These are phyloP conservation scores for Erannis defoliaria DNA, from an alignment of 2,888 invertebrate species.

Conservation along the genomic window DNA sequence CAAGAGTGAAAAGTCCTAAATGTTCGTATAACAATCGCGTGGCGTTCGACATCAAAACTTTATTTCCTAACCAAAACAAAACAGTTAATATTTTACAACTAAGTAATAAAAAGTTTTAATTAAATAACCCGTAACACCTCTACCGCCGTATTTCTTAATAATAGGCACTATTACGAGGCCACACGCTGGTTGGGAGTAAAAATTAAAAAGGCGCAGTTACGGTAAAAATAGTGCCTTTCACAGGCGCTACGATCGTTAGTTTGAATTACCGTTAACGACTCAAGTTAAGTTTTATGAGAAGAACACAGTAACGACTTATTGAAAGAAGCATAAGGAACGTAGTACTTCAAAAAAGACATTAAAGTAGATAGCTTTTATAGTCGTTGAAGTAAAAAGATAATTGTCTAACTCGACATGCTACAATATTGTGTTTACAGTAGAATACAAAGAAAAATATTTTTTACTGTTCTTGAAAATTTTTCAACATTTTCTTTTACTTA, in stretches of 20 bases:
- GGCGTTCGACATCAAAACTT: constrained; percentile 1
- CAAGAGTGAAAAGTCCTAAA: too few relatives aligned
- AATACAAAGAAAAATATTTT: not conserved
- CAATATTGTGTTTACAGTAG: not conserved
- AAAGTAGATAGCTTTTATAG: not conserved
- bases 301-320: constrained; percentile 9
- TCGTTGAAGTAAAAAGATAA: not conserved
- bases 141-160: constrained; percentile 12
- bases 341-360: not conserved
- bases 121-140: constrained; percentile 10
- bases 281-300: constrained; percentile 15
- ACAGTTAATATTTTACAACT: constrained; percentile 9
- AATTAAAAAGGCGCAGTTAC: too few relatives aligned
- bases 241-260: not conserved
- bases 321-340: not conserved
- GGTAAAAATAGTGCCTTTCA: too few relatives aligned
- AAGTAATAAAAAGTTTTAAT: constrained; percentile 20
- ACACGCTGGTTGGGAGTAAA: constrained; percentile 18
- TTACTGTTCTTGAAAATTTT: not conserved
- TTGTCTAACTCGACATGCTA: not conserved
- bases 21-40: not conserved
- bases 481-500: not conserved
- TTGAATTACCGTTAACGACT: constrained; percentile 15
- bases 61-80: constrained; percentile 8
- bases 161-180: constrained; percentile 10